phyloP scores from a whole-genome alignment of 2,113 vertebrate genomes.

The Takifugu flavidus region DNA sequence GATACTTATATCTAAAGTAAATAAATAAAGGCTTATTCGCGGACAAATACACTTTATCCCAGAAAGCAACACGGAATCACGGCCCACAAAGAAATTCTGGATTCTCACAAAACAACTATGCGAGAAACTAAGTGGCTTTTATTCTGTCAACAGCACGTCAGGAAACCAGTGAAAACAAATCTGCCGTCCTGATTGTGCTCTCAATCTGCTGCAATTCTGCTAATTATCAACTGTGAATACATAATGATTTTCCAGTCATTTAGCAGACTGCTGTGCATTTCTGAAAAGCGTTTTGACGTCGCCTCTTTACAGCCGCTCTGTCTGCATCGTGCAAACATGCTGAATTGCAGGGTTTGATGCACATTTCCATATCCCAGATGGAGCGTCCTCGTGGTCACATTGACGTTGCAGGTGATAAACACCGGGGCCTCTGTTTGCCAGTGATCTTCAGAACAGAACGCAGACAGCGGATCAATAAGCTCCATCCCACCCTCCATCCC shows the following conservation, averaged over 20 bases:
- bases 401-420: conserved; percentile 57
- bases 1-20: no score
- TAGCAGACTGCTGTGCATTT: background rate
- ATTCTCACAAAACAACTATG: conserved; percentile 29
- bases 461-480: conserved; percentile 64
- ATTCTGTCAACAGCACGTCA: conserved; percentile 16
- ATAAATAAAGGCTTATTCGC: no score
- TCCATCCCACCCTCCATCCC: conserved; percentile 37
- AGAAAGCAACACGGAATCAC: background rate
- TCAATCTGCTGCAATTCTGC: conserved; percentile 32
- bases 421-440: conserved; percentile 53
- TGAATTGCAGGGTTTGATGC: conserved; percentile 18
- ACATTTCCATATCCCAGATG: conserved; percentile 57
- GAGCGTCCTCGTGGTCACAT: conserved; percentile 43
- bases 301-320: conserved; percentile 14
- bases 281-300: conserved; percentile 29
- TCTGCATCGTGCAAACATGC: conserved; percentile 41
- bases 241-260: conserved; percentile 10
- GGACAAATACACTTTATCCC: no score
- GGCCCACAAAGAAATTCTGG: conserved; percentile 10
- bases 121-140: conserved; percentile 4
- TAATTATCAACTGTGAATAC: conserved; percentile 44
- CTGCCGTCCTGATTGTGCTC: conserved; percentile 22
- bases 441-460: conserved; percentile 57
- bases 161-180: conserved; percentile 36